phyloP scores from a whole-genome alignment of 2,888 invertebrate genomes.

The Adela reaumurella region DNA sequence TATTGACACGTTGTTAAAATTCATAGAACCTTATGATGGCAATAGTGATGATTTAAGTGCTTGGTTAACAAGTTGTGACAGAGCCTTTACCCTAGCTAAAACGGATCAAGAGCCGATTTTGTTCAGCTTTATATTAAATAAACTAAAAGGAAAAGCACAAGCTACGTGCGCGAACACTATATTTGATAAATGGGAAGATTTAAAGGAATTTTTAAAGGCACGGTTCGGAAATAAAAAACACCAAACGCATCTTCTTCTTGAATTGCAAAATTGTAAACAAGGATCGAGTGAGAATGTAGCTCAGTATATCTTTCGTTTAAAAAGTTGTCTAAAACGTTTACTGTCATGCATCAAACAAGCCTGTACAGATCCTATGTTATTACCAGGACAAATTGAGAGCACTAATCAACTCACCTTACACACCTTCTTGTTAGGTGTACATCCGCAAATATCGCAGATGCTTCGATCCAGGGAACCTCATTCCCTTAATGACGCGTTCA shows the following conservation, averaged over 20 bases:
- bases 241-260: background rate
- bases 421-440: slow-evolving; percentile 1
- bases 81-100: slow-evolving; percentile 1
- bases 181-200: slow-evolving; percentile 2
- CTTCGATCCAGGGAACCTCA: background rate
- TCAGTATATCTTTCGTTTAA: background rate
- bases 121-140: slow-evolving; percentile 1
- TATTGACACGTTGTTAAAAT: slow-evolving; percentile 2
- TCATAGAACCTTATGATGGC: slow-evolving; percentile 2
- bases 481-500: slow-evolving; percentile 1
- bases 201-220: slow-evolving; percentile 1
- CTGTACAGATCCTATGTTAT: background rate
- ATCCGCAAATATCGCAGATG: slow-evolving; percentile 3
- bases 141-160: slow-evolving; percentile 1
- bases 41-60: slow-evolving; percentile 1
- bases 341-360: background rate
- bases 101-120: background rate
- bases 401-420: background rate
- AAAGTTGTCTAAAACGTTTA: slow-evolving; percentile 1
- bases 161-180: slow-evolving; percentile 2
- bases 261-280: slow-evolving; percentile 4
- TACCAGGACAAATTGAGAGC: slow-evolving; percentile 3
- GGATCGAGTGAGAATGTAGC: background rate
- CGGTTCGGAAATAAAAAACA: slow-evolving; percentile 3
- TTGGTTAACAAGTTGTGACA: slow-evolving; percentile 3